Conservation (phyloP, 2,797 vertebrate species). For the Danio choprae region DNA sequence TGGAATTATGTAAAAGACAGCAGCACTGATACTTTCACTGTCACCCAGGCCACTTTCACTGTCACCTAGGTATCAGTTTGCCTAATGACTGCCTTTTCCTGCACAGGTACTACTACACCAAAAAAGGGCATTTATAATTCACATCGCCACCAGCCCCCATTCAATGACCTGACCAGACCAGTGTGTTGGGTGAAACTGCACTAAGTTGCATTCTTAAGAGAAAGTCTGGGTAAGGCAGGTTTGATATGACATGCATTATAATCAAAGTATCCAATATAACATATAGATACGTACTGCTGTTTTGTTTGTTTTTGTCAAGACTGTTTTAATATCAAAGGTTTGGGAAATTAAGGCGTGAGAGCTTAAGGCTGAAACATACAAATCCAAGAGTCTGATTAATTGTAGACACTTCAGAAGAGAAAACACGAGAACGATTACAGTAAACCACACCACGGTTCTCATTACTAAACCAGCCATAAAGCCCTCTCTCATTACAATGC, state of each 20-base stretch:
- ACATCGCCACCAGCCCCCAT: slow-evolving; percentile 63
- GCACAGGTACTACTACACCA: slow-evolving; percentile 64
- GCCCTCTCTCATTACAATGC: background rate
- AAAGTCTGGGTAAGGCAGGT: background rate
- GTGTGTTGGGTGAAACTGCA: slow-evolving; percentile 62
- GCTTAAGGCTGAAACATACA: background rate
- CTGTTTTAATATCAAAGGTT: background rate
- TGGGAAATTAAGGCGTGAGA: background rate
- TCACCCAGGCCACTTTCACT: slow-evolving; percentile 76
- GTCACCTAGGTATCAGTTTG: slow-evolving; percentile 76
- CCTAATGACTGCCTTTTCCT: slow-evolving; percentile 76
- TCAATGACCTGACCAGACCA: slow-evolving; percentile 69
- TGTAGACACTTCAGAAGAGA: background rate
- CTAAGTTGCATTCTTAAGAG: background rate
- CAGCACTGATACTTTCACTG: slow-evolving; percentile 46
- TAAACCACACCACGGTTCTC: slow-evolving; percentile 1
- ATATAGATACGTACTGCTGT: background rate
- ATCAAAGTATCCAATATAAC: background rate
- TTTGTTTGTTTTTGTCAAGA: background rate
- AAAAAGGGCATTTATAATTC: slow-evolving; percentile 78
- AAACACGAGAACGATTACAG: slow-evolving; percentile 1
- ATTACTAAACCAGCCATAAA: background rate
- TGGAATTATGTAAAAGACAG: slow-evolving; percentile 68
- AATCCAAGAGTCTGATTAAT: background rate
- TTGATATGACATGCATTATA: slow-evolving; percentile 16